Evolutionary conservation across 2,113 vertebrate species (phyloP), one percentile per base, ranked within the genome.

Genomic region (Falco punctatus): DNA sequence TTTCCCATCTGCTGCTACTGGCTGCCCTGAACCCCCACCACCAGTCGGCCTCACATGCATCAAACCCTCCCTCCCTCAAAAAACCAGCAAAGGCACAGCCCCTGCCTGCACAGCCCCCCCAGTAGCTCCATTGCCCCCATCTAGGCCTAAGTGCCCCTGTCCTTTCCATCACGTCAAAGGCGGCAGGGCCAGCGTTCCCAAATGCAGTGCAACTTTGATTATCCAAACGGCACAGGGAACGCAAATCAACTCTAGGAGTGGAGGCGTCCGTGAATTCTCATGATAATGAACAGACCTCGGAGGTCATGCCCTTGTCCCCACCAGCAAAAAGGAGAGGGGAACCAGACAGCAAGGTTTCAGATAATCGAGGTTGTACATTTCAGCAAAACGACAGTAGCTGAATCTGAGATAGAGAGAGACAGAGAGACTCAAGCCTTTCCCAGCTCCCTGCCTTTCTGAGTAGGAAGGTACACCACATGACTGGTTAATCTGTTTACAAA

Each of bases 1-100:
- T 98, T 89, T 97, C 98, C 98, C 98, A 95, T 97, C 97, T 94
- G 96, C 98, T 95, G 71, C 96, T 96, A 86, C 94, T 97, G 98
- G 98, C 98, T 97, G 95, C 97, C 97, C 97, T 91, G 96, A 96
- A 65, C 80, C 93, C 91, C 97, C 88, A 0, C 86, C 82, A 49
- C 52, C 26, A 13, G 17, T 32, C 1, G 1, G 58, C 48, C 65
- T 75, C 35, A 20, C 20, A 38, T 91, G 92, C 92, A 23, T 75
- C 40, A 52, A 75, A 20, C 73, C 82, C 49, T 38, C 32, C 62
- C 21, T n/a, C 8, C 18, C 17, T 7, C 11, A 32, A 11, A 52
- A 71, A 78, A 2, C 0, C 28, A 55, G n/a, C 32, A n/a, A 1
- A 40, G 74, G 35, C 28, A 15, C 4, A 18, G 48, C 27, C 57